phyloP scores from a whole-genome alignment of 2,797 vertebrate species.

The Scarus forsteni region DNA sequence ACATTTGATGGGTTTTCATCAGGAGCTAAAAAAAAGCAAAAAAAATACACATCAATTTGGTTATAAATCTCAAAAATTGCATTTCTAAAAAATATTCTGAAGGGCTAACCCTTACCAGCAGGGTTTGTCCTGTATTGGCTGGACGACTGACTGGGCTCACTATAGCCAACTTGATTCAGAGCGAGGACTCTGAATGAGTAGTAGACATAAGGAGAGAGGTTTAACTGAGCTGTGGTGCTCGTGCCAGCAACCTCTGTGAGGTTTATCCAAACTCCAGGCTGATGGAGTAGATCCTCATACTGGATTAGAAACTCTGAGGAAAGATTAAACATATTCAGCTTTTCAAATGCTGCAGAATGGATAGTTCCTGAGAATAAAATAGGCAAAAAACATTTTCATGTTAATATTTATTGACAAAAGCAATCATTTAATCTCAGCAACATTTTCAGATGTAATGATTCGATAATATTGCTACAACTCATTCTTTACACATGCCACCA shows the following conservation, averaged over 20 bases:
- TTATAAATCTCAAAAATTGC: neutral
- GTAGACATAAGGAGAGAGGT: constrained; percentile 92
- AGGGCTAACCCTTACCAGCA: constrained; percentile 83
- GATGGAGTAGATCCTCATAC: constrained; percentile 91
- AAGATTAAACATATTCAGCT: constrained; percentile 1
- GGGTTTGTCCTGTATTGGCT: constrained; percentile 92
- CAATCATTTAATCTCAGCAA: too few species aligned
- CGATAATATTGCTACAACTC: too few species aligned
- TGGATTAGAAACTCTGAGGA: constrained; percentile 90
- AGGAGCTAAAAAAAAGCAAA: constrained; percentile 87
- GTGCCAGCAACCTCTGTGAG: constrained; percentile 88
- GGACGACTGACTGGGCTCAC: constrained; percentile 88
- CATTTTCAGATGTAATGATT: too few species aligned
- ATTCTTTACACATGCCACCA: too few species aligned
- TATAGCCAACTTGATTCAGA: constrained; percentile 88
- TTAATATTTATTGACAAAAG: neutral
- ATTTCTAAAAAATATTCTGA: neutral
- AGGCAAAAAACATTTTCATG: accelerated
- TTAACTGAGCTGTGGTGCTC: constrained; percentile 85
- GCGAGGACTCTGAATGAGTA: constrained; percentile 95
- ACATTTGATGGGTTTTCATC: constrained; percentile 91
- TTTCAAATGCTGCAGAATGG: too few species aligned
- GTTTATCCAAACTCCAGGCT: constrained; percentile 90
- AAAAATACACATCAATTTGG: neutral
- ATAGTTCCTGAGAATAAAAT: neutral